A percentile compares a stretch with the other conserved stretches of the same genome.
These are phyloP conservation scores for Manis pentadactyla DNA, from an alignment of 2,797 vertebrate genomes.

Conservation along the genomic window DNA sequence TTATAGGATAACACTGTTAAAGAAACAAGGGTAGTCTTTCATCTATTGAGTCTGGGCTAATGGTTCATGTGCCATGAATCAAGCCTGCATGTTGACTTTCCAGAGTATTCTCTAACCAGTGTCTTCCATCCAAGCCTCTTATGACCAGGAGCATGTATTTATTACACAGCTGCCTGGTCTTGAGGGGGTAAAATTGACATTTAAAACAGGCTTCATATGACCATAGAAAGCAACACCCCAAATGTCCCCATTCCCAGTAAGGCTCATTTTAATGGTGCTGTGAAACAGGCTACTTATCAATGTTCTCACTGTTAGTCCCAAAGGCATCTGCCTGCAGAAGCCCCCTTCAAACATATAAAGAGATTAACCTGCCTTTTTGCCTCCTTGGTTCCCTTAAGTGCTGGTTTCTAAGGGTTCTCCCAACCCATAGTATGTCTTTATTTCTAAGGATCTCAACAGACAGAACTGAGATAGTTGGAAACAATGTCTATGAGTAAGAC, in stretches of 20 bases:
- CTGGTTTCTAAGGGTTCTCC: background rate
- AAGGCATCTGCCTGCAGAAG: constrained; percentile 14
- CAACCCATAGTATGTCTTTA: background rate
- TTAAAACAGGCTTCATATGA: background rate
- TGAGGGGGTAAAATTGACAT: background rate
- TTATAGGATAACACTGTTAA: background rate
- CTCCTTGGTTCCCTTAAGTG: constrained; percentile 53
- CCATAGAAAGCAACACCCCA: background rate
- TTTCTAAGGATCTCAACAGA: background rate
- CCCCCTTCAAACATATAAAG: background rate
- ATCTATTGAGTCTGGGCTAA: background rate
- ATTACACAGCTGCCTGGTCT: background rate
- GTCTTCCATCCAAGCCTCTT: constrained; percentile 13
- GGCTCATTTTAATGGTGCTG: background rate
- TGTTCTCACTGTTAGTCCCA: background rate
- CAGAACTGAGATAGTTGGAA: background rate
- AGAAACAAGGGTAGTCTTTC: background rate
- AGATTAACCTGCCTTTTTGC: background rate
- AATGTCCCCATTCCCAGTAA: background rate
- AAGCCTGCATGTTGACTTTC: background rate
- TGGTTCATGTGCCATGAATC: background rate
- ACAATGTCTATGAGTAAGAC: background rate
- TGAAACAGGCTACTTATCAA: background rate
- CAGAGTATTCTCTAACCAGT: background rate
- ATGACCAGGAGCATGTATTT: background rate